These are phyloP conservation scores for Phyllotreta striolata DNA, from an alignment of 2,888 invertebrate species.

Conservation along the genomic window DNA sequence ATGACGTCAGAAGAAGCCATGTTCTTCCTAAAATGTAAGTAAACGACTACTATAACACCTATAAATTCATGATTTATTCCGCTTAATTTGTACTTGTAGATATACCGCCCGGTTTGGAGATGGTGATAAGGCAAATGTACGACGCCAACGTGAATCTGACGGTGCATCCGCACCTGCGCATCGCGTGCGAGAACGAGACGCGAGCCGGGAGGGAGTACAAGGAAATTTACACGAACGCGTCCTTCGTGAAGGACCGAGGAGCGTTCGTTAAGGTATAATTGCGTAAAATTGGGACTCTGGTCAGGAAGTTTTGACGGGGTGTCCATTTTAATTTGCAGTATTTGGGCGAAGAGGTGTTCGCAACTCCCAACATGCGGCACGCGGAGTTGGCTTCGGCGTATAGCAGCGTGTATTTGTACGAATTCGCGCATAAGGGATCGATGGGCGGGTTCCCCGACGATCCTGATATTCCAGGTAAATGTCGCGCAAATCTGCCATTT, in stretches of 20 bases:
- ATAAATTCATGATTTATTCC: too few species aligned
- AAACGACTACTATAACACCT: too few species aligned
- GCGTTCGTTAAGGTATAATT: conserved; percentile 30
- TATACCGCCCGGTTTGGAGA: conserved; percentile 13
- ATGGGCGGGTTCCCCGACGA: conserved; percentile 29
- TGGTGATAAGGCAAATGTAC: conserved; percentile 1
- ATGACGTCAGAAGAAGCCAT: conserved; percentile 35
- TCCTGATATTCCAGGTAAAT: conserved; percentile 27
- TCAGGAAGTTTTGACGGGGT: background rate
- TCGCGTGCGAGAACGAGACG: conserved; percentile 6
- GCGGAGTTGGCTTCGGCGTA: conserved; percentile 26
- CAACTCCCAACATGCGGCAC: conserved; percentile 30
- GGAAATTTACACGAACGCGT: conserved; percentile 23
- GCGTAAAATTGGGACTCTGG: background rate
- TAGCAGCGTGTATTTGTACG: conserved; percentile 26
- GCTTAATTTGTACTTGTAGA: conserved; percentile 26
- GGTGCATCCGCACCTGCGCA: conserved; percentile 29
- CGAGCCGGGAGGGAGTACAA: conserved; percentile 25
- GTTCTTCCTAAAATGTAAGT: conserved; percentile 30
- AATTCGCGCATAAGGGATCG: conserved; percentile 32
- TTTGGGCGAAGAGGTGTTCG: conserved; percentile 28
- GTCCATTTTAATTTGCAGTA: conserved; percentile 25
- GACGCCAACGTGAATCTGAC: conserved; percentile 21
- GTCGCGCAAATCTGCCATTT: too few species aligned
- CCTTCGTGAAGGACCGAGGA: conserved; percentile 20